Evolutionary conservation across 2,888 invertebrate genomes (phyloP), one percentile per base, ranked within the genome.

Genomic region (Plusia festucae): DNA sequence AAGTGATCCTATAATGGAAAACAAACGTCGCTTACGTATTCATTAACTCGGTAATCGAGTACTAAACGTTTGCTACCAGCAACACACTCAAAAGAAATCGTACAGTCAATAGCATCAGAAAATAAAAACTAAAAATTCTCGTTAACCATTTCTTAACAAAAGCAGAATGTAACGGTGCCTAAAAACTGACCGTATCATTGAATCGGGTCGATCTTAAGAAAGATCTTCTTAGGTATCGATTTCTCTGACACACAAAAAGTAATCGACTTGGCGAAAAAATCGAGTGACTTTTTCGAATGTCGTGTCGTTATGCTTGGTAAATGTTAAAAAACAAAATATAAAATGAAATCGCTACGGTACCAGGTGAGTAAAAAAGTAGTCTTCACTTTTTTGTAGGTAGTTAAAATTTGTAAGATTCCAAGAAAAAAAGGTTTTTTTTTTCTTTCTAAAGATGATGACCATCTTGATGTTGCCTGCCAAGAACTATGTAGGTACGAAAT

Each of bases 171-270:
- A 82, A 84, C 86, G 82, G 82, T 72, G 62, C 46, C 57, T 65
- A 71, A 79, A 76, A 81, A 73, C 70, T 66, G 74, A 77, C 70
- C 81, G 80, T 82, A 83, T 83, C 85, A 85, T 84, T 83, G 85
- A 65, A 74, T 76, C 71, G 76, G 69, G 73, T 65, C 72, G 76
- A 79, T 84, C 78, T 81, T 77, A 78, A 81, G 79, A 82, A 82
- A 80, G 70, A 82, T 68, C 76, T 77, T 72, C 81, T 82, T 81
- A 64, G 56, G 73, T 81, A 83, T 86, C 87, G 86, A 88, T 89
- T 89, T 90, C 88, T 84, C 85, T 70, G 79, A 60, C 79, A 74
- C 68, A 86, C 79, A 88, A 88, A 90, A 89, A 88, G 78, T 84
- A 85, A 89, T 87, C 84, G 86, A 88, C 63, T 69, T 57, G 53